Base-by-base conservation (phyloP, 2,797 vertebrate species). In the Cyprinodon diabolis region DNA sequence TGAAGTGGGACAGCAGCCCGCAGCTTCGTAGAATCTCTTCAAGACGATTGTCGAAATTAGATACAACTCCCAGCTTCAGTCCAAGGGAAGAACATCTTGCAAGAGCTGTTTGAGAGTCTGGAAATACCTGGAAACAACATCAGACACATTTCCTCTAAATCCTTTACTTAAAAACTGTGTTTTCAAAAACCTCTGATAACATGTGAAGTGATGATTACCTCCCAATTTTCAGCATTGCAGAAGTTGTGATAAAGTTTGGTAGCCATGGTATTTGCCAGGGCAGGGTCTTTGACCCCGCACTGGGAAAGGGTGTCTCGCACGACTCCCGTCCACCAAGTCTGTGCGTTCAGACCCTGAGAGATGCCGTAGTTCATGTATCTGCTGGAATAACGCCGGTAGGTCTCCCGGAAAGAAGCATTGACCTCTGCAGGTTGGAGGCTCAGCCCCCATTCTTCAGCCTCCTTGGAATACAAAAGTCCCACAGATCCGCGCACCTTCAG, bases 1-100 rank as follows among this genome's bases (percentile, higher is more conserved):
- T 93, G 1, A 99, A 99, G 85, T 97, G 88, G 35, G 93, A 87
- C 62, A 92, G 87, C 54, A 99, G 95, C 55, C 86, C 82, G 74
- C 96, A 96, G 14, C 52, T 89, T 0, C 0, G 74, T 51, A 99
- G 90, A 73, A 99, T 90, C 11, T 66, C 81, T 76, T 97, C 95
- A 15, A 99, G 91, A 1, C 98, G 94, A 2, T 0, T 87, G 80
- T 99, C 98, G 2, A 99, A 99, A 92, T 99, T 99, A 79, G 98
- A 99, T 13, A 99, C 86, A 0, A 97, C 94, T 0, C 93, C 97
- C 80, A 96, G 94, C 74, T 80, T 92, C 74, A 99, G 90, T 21
- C 97, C 96, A 0, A 92, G 88, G 70, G 92, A 84, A 4, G 85
- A 82, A 72, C 97, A 98, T 11, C 3, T 87, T 72, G 85, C 85